A percentile compares a stretch with the other conserved stretches of the same genome.
Evolutionary conservation across 1,140 invertebrate species (phyloP).

Genomic region (Drosophila obscura): DNA sequence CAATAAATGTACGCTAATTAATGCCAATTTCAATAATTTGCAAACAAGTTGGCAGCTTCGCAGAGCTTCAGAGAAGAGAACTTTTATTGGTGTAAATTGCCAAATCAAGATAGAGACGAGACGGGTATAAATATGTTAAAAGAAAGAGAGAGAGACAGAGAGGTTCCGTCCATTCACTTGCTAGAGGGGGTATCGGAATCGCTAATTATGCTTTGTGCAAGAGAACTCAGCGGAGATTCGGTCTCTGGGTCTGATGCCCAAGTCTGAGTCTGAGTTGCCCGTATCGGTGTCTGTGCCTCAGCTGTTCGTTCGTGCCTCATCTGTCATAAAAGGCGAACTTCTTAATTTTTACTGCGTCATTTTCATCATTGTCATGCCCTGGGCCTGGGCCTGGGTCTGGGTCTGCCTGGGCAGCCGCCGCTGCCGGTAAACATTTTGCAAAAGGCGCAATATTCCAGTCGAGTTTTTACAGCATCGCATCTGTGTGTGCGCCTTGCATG

Average conservation of each 20-base stretch:
- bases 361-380: constrained; percentile 82
- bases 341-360: constrained; percentile 83
- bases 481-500: constrained; percentile 45
- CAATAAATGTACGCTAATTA: constrained; percentile 79
- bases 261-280: no score
- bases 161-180: constrained; percentile 34
- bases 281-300: constrained; percentile 33
- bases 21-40: constrained; percentile 79
- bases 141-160: constrained; percentile 1
- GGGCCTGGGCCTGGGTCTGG: constrained; percentile 40
- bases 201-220: constrained; percentile 75
- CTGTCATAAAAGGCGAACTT: constrained; percentile 83
- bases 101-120: constrained; percentile 36
- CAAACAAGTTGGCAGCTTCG: constrained; percentile 47
- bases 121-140: background rate
- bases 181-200: constrained; percentile 39
- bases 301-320: constrained; percentile 82
- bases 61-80: constrained; percentile 40
- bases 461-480: constrained; percentile 69
- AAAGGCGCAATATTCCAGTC: constrained; percentile 48
- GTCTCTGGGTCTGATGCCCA: no score
- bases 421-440: constrained; percentile 50
- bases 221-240: constrained; percentile 41
- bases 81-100: constrained; percentile 78
- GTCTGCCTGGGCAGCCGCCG: constrained; percentile 20